Conservation (phyloP, 2,113 vertebrate genomes). For the Vombatus ursinus region DNA sequence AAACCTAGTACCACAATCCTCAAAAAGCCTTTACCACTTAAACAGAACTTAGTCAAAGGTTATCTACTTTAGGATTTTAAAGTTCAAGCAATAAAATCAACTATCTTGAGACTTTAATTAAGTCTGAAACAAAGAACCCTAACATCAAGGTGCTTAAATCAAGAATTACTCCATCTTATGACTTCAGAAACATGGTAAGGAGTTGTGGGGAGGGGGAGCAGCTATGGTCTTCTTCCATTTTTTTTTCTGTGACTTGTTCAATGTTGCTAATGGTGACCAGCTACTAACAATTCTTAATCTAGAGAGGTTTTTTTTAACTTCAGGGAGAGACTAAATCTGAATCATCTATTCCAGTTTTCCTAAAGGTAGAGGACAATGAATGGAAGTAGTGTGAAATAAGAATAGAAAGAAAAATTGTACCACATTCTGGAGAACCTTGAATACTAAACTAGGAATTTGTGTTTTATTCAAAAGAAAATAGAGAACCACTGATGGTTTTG, state of each 20-base stretch:
- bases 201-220: neutral
- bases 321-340: neutral
- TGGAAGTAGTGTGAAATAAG: neutral
- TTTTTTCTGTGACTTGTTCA: neutral
- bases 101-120: slow-evolving; percentile 68
- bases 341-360: neutral
- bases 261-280: neutral
- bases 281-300: slow-evolving; percentile 22
- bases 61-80: slow-evolving; percentile 76
- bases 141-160: slow-evolving; percentile 50
- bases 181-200: slow-evolving; percentile 30
- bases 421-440: neutral
- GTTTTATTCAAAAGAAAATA: neutral
- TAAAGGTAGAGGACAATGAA: neutral
- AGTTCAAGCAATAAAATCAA: slow-evolving; percentile 72
- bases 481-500: neutral
- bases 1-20: slow-evolving; percentile 73
- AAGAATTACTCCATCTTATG: slow-evolving; percentile 21
- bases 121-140: slow-evolving; percentile 66
- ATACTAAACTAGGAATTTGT: neutral
- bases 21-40: slow-evolving; percentile 76
- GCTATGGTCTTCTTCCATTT: neutral
- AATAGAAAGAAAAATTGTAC: neutral
- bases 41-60: slow-evolving; percentile 72
- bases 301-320: slow-evolving; percentile 6